phyloP scores from a whole-genome alignment of 2,113 vertebrate genomes.

The Engystomops pustulosus region DNA sequence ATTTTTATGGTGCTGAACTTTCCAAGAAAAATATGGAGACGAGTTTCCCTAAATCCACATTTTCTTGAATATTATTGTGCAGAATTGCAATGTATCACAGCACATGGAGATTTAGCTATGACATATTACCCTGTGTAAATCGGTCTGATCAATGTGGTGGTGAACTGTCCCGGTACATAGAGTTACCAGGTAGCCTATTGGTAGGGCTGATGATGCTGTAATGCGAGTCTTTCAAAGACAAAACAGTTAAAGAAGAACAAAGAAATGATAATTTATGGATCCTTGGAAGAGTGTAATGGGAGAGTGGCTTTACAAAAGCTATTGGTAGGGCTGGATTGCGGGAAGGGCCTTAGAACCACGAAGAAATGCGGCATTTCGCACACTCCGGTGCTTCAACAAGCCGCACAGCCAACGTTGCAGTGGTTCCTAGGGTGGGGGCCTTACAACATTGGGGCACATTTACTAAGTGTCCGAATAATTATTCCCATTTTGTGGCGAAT shows the following conservation, averaged over 20 bases:
- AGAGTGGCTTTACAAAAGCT: too few relatives aligned
- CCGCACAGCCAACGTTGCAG: too few relatives aligned
- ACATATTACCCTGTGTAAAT: neutral
- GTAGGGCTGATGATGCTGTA: neutral
- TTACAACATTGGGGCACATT: too few relatives aligned
- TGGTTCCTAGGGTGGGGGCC: too few relatives aligned
- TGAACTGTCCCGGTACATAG: neutral
- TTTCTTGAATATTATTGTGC: neutral
- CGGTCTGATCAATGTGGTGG: neutral
- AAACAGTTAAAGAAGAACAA: neutral
- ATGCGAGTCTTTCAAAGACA: neutral
- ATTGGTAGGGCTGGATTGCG: too few relatives aligned
- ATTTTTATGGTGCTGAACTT: neutral
- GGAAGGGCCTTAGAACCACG: too few relatives aligned
- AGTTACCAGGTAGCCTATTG: neutral
- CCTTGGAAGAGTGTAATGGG: too few relatives aligned
- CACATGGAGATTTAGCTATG: neutral
- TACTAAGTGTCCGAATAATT: too few relatives aligned
- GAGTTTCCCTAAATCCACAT: constrained; percentile 13
- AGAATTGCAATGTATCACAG: neutral
- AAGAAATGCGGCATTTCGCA: too few relatives aligned
- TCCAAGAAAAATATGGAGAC: constrained; percentile 43
- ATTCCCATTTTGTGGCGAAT: too few relatives aligned
- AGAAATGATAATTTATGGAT: too few relatives aligned
- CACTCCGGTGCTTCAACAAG: too few relatives aligned